A percentile compares a stretch with the other conserved stretches of the same genome.
phyloP scores from a whole-genome alignment of 2,797 vertebrate species.

The Aldrovandia affinis region DNA sequence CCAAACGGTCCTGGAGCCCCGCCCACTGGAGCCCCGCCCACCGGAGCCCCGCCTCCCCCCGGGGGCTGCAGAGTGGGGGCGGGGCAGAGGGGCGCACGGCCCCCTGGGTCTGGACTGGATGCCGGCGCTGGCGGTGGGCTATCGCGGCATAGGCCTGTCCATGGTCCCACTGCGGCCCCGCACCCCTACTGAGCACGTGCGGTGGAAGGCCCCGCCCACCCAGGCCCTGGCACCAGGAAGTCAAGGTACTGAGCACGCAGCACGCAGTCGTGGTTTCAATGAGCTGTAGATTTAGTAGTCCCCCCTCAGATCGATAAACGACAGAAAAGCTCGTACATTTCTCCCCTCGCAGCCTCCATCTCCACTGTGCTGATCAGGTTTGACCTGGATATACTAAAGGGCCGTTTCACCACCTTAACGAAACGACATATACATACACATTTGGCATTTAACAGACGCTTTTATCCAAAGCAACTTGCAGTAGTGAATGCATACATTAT shows the following conservation, averaged over 20 bases:
- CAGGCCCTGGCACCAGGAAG: background rate
- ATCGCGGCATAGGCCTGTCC: conserved; percentile 27
- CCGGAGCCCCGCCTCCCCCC: background rate
- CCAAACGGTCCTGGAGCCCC: background rate
- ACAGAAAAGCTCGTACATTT: too few relatives aligned
- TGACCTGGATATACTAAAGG: too few relatives aligned
- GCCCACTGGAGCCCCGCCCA: background rate
- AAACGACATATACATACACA: too few relatives aligned
- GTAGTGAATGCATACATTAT: too few relatives aligned
- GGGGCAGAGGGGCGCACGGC: background rate
- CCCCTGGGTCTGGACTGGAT: conserved; percentile 30
- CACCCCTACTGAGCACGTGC: background rate
- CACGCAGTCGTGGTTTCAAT: too few relatives aligned
- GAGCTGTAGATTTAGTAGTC: too few relatives aligned
- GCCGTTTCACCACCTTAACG: too few relatives aligned
- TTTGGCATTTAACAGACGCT: too few relatives aligned
- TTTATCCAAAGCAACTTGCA: too few relatives aligned
- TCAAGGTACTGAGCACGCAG: conserved; percentile 23
- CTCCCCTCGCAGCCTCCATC: too few relatives aligned
- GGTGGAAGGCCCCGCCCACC: background rate
- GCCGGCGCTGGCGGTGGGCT: conserved; percentile 15
- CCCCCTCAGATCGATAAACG: too few relatives aligned
- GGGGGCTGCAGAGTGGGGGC: background rate
- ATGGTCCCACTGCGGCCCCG: conserved; percentile 14
- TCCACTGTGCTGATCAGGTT: too few relatives aligned